These are phyloP conservation scores for Desoria tigrina DNA, from an alignment of 2,888 invertebrate species.

Conservation along the genomic window DNA sequence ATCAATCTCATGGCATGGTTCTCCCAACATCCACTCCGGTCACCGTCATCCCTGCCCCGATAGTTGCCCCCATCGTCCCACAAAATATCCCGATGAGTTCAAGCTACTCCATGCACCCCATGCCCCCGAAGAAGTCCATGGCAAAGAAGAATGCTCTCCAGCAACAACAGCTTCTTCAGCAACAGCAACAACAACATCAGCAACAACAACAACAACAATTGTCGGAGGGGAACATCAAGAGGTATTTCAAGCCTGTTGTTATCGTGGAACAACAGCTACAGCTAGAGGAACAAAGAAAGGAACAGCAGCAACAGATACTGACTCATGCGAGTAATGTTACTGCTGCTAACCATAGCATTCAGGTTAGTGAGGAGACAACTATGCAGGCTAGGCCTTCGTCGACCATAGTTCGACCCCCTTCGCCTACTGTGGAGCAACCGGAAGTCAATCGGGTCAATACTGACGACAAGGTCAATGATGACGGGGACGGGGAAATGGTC, in stretches of 20 bases:
- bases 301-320: slow-evolving; percentile 23
- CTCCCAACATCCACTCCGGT: slow-evolving; percentile 16
- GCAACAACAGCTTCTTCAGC: slow-evolving; percentile 4
- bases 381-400: not conserved
- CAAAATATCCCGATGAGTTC: slow-evolving; percentile 12
- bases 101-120: slow-evolving; percentile 26
- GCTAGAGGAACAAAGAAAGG: not conserved
- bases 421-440: not conserved
- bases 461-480: not conserved
- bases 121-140: slow-evolving; percentile 39
- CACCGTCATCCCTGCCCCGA: slow-evolving; percentile 15
- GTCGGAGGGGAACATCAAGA: slow-evolving; percentile 27
- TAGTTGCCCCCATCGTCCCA: slow-evolving; percentile 10
- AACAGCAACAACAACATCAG: slow-evolving; percentile 1
- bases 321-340: not conserved
- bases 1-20: slow-evolving; percentile 1
- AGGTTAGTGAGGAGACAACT: not conserved
- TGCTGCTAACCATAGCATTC: not conserved
- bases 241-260: slow-evolving; percentile 38
- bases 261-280: slow-evolving; percentile 8
- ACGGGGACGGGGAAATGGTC: slow-evolving; percentile 3
- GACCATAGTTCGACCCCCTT: not conserved
- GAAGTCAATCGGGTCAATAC: not conserved
- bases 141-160: slow-evolving; percentile 29
- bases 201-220: slow-evolving; percentile 1